Evolutionary conservation across 2,888 invertebrate genomes (phyloP).

Genomic region (Fragum fragum): DNA sequence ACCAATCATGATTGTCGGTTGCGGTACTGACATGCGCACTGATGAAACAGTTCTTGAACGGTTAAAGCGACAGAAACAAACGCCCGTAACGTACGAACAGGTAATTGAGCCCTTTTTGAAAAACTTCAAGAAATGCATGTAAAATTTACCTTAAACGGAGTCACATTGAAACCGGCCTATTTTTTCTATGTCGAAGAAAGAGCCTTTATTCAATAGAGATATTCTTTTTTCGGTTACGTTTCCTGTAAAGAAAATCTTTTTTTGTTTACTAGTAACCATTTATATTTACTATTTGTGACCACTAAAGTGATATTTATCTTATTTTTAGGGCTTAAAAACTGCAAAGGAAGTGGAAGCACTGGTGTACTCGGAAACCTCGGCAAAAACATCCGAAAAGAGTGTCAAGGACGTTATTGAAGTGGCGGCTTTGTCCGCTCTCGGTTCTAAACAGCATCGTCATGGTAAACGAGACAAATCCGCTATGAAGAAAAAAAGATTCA

Average conservation of each 20-base stretch:
- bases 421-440: conserved; percentile 88
- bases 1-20: conserved; percentile 91
- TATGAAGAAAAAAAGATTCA: conserved; percentile 76
- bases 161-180: too few species aligned
- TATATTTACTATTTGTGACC: too few species aligned
- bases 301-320: not conserved
- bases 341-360: conserved; percentile 90
- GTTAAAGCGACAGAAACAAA: conserved; percentile 62
- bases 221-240: too few species aligned
- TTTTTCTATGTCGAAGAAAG: too few species aligned
- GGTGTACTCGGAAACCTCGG: conserved; percentile 91
- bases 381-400: conserved; percentile 89
- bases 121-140: too few species aligned
- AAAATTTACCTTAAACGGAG: too few species aligned
- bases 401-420: conserved; percentile 91
- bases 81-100: conserved; percentile 78
- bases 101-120: conserved; percentile 52
- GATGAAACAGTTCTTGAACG: conserved; percentile 87
- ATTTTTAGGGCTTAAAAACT: conserved; percentile 89
- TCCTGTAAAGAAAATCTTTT: too few species aligned
- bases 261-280: too few species aligned
- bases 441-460: conserved; percentile 54
- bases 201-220: too few species aligned
- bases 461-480: conserved; percentile 75
- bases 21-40: conserved; percentile 90